phyloP scores from a whole-genome alignment of 37 sponge, comb jelly and placozoan genomes.

The Corticium candelabrum region DNA sequence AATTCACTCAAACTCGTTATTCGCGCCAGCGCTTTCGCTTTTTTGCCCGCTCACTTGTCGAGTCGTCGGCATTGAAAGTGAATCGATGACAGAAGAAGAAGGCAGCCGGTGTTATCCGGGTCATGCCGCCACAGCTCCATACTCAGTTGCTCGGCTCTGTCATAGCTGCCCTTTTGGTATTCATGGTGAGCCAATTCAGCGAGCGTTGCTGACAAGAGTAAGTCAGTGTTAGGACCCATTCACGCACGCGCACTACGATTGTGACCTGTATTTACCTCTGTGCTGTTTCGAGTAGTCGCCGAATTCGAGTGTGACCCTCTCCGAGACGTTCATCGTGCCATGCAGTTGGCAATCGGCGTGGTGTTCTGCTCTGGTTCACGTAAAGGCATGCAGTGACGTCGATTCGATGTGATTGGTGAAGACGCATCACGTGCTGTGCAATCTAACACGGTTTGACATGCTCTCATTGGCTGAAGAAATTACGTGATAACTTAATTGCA shows the following conservation, averaged over 20 bases:
- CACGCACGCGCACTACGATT: background rate
- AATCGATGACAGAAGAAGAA: conserved; percentile 93
- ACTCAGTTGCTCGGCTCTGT: conserved; percentile 77
- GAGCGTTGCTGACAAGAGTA: conserved; percentile 35
- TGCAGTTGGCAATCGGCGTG: no score
- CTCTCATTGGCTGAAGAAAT: no score
- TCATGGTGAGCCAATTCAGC: conserved; percentile 94
- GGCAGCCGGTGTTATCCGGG: conserved; percentile 93
- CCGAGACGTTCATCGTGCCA: no score
- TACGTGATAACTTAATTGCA: no score
- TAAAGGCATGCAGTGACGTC: no score
- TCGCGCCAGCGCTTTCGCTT: no score
- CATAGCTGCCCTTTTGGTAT: conserved; percentile 87
- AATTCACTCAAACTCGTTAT: no score
- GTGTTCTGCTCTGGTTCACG: no score
- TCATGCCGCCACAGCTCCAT: conserved; percentile 96
- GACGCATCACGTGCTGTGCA: no score
- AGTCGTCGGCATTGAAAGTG: conserved; percentile 95
- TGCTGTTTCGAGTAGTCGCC: background rate
- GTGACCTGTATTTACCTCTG: background rate
- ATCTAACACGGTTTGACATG: no score
- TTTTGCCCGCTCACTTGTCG: conserved; percentile 75
- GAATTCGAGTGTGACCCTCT: no score
- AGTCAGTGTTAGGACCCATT: background rate
- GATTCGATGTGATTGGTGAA: no score